Conservation (phyloP, 2,888 invertebrate species). For the Clitarchus hookeri region DNA sequence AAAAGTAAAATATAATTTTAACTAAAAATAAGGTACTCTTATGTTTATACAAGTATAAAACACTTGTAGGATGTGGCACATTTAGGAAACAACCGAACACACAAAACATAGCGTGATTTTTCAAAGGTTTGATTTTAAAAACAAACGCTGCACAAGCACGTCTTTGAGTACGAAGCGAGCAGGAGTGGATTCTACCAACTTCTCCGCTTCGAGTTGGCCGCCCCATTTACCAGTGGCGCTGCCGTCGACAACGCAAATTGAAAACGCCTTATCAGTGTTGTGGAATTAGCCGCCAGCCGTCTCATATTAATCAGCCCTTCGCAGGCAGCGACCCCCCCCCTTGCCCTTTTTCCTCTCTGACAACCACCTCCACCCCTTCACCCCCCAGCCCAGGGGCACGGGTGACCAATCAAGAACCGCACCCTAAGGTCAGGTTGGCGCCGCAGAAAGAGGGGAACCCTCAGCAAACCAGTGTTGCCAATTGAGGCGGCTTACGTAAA, state of each 20-base stretch:
- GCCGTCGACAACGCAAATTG: conserved; percentile 19
- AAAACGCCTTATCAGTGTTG: conserved; percentile 22
- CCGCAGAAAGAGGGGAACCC: background rate
- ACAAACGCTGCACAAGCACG: no score
- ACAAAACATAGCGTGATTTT: no score
- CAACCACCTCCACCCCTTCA: background rate
- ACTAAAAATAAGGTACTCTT: no score
- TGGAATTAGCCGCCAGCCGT: background rate
- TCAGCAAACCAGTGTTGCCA: no score
- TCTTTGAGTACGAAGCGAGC: no score
- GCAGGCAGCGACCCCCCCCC: background rate
- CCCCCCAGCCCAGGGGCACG: background rate
- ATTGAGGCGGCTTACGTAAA: no score
- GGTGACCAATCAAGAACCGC: background rate
- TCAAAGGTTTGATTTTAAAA: no score
- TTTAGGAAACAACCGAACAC: no score
- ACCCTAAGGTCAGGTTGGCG: background rate
- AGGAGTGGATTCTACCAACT: background rate
- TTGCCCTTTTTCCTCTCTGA: no score
- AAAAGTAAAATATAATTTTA: no score
- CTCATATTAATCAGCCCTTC: background rate
- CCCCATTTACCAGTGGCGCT: background rate
- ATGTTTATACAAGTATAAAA: no score
- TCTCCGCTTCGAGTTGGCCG: background rate
- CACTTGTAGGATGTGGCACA: no score